Evolutionary conservation across 1,140 invertebrate genomes (phyloP).

Genomic region (Panagrolaimus sp.): DNA sequence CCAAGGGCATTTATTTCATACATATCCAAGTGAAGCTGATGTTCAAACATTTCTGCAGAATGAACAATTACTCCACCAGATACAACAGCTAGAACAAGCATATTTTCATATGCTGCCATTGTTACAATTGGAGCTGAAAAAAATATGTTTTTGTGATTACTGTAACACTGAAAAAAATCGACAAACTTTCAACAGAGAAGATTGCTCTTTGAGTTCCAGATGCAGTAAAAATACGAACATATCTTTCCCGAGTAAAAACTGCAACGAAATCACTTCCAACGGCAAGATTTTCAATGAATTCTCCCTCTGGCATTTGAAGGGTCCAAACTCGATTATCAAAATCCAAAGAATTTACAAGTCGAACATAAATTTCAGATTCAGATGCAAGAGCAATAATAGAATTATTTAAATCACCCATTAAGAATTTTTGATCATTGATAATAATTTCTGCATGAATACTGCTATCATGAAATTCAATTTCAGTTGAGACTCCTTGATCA

Average conservation of each 20-base stretch:
- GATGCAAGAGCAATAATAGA: neutral
- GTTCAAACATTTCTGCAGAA: neutral
- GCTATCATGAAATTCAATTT: neutral
- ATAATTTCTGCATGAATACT: conserved; percentile 10
- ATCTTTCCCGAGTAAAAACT: neutral
- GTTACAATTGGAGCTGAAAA: neutral
- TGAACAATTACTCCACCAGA: neutral
- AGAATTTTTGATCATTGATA: neutral
- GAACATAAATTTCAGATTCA: neutral
- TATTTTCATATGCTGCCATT: neutral
- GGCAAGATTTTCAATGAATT: neutral
- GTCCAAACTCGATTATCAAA: neutral
- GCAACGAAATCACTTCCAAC: neutral
- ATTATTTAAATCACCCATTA: conserved; percentile 2
- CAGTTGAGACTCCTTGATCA: neutral
- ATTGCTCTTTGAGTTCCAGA: neutral
- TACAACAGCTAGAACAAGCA: neutral
- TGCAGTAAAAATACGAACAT: neutral
- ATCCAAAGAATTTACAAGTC: neutral
- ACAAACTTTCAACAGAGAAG: conserved; percentile 15
- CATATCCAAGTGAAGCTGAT: neutral
- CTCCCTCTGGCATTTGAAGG: neutral
- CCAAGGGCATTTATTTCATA: neutral
- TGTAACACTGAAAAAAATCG: neutral
- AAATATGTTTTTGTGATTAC: neutral